Evolutionary conservation across 2,797 vertebrate species (phyloP).

Genomic region (Bradypodion pumilum): DNA sequence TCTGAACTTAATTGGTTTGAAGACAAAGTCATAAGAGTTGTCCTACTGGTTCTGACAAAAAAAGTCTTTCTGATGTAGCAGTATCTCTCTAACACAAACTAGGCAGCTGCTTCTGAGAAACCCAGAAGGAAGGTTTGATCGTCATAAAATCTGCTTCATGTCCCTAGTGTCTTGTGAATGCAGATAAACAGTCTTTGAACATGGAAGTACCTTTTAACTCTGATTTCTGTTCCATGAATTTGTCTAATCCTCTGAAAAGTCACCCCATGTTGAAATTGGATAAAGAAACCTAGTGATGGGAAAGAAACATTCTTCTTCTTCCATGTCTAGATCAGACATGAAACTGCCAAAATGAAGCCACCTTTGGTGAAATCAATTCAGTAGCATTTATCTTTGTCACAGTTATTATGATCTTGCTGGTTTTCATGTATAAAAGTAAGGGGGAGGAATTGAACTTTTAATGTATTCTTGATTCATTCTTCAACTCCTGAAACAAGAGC

Average conservation of each 20-base stretch:
- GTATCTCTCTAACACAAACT: not conserved
- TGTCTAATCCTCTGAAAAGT: not conserved
- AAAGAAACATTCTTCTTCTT: not conserved
- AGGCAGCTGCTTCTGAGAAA: not conserved
- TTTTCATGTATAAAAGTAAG: not conserved
- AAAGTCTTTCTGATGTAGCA: not conserved
- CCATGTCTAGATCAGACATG: too few relatives aligned
- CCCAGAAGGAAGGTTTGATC: too few relatives aligned
- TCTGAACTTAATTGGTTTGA: not conserved
- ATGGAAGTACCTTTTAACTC: not conserved
- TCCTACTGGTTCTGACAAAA: not conserved
- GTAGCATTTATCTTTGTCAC: not conserved
- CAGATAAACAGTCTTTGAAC: not conserved
- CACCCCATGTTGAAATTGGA: not conserved
- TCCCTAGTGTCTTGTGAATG: not conserved
- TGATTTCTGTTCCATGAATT: not conserved
- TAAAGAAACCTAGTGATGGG: not conserved
- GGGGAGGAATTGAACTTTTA: not conserved
- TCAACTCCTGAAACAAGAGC: not conserved
- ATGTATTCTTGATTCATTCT: not conserved
- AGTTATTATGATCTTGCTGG: not conserved
- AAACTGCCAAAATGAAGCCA: too few relatives aligned
- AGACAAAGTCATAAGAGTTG: not conserved
- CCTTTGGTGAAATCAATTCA: too few relatives aligned
- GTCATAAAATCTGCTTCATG: not conserved